A percentile compares a stretch with the other conserved stretches of the same genome.
Evolutionary conservation across 2,888 invertebrate genomes (phyloP).

Genomic region (Hololepta plana): DNA sequence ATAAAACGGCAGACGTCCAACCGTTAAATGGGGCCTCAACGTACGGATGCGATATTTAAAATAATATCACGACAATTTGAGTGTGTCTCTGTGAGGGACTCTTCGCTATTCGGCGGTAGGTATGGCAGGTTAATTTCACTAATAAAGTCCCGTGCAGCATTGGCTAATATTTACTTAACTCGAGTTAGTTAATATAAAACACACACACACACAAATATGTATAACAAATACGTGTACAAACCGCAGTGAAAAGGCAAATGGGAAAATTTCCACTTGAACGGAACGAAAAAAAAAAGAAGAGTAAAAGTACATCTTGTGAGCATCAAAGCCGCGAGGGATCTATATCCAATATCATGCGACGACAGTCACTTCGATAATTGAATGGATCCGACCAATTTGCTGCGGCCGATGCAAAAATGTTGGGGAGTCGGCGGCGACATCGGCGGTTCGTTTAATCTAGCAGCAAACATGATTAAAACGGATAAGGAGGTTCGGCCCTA

Average conservation of each 20-base stretch:
- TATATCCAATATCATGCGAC: slow-evolving; percentile 20
- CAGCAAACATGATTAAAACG: slow-evolving; percentile 25
- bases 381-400: slow-evolving; percentile 16
- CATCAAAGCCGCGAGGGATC: slow-evolving; percentile 19
- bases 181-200: slow-evolving; percentile 27
- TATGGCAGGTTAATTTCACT: slow-evolving; percentile 23
- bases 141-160: slow-evolving; percentile 23
- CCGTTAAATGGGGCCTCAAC: too few species aligned
- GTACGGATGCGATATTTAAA: too few species aligned
- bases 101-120: too few species aligned
- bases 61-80: too few species aligned
- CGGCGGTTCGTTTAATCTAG: slow-evolving; percentile 25
- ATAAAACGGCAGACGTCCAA: too few species aligned
- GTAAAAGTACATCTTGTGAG: slow-evolving; percentile 24
- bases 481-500: too few species aligned
- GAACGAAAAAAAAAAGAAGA: slow-evolving; percentile 8
- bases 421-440: slow-evolving; percentile 15
- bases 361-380: slow-evolving; percentile 23
- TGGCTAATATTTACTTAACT: slow-evolving; percentile 25
- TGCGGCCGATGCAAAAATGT: slow-evolving; percentile 17
- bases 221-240: too few species aligned
- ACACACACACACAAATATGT: too few species aligned
- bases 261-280: slow-evolving; percentile 21
- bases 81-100: too few species aligned
- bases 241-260: slow-evolving; percentile 14